Evolutionary conservation across 2,888 invertebrate species (phyloP), one percentile per base, ranked within the genome.

Genomic region (Acronicta alni): DNA sequence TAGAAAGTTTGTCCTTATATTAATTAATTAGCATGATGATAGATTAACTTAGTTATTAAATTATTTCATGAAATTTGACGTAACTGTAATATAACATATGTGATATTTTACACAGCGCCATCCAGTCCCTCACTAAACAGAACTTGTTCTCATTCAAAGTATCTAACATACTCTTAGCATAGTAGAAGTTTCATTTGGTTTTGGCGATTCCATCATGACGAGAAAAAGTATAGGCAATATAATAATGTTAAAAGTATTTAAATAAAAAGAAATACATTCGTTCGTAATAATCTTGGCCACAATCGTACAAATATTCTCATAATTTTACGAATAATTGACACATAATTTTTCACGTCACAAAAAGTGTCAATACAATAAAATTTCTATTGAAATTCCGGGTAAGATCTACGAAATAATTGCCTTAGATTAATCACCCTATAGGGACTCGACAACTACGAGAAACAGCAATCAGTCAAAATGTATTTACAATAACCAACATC

Each of bases 381-480:
- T 35, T 69, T 48, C 55, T 47, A 61, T 76, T 65, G 65, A 58
- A 57, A 7, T 20, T 32, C 43, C 39, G 59, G 52, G 44, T 20
- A 53, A 42, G 45, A 61, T 58, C 52, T 66, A 55, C 46, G 30
- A 62, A 63, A 61, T 75, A 75, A 75, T 77, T 66, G 66, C 58
- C 56, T 56, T 43, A 66, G 42, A 77, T 77, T 77, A 77, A 77
- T 77, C 75, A 76, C 72, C 20, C 77, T 16, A 53, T 52, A 41
- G 75, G 69, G 53, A 59, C 56, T 35, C 51, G 12, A 23, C 17
- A 23, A 42, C 18, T 44, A 18, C 0, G 41, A 37, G 58, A 42
- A 66, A 46, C 26, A 59, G 57, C 55, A 46, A 77, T 77, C 75
- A 67, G 57, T 77, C 77, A 77, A 76, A 65, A 56, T 44, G 42